Conservation (phyloP, 2,797 vertebrate genomes). For the Allobates femoralis region DNA sequence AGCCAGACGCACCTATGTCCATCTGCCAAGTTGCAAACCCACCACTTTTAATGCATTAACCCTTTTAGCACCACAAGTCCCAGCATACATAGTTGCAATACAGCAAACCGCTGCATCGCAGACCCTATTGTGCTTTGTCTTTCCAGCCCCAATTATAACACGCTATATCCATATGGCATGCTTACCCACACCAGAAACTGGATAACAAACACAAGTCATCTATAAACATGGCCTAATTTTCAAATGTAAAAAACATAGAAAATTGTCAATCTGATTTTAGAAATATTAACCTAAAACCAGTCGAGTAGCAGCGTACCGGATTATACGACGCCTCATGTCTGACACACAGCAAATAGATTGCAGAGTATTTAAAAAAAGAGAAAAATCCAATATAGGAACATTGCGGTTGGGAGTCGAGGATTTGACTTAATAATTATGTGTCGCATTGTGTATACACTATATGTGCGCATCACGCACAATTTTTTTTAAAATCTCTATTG, state of each 20-base stretch:
- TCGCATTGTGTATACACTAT: neutral
- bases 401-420: neutral
- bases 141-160: no score
- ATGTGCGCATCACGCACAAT: neutral
- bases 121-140: no score
- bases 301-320: neutral
- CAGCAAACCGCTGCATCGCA: no score
- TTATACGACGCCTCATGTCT: neutral
- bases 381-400: neutral
- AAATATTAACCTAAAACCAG: neutral
- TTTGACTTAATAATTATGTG: neutral
- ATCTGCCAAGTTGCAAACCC: no score
- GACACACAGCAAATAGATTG: neutral
- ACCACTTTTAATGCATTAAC: no score
- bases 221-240: neutral
- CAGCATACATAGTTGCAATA: no score
- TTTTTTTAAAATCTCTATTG: conserved; percentile 4
- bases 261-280: neutral
- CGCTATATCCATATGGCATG: neutral
- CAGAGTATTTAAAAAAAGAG: neutral
- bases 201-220: neutral
- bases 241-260: neutral
- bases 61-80: no score
- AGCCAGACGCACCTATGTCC: no score
- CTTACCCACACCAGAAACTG: neutral